phyloP scores from a whole-genome alignment of 1,140 invertebrate genomes.

The Planococcus citri region DNA sequence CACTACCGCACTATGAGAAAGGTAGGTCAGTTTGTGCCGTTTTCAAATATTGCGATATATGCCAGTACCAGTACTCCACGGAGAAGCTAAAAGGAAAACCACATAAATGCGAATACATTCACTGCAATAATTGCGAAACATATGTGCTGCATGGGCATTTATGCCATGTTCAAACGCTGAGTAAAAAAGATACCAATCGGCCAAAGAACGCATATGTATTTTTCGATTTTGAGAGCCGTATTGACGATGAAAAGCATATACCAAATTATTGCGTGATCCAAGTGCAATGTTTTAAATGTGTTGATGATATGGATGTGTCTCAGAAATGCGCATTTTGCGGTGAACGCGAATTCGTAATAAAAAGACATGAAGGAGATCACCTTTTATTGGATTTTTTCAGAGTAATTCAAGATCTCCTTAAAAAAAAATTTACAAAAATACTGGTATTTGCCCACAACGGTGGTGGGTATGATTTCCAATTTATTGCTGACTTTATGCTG shows the following conservation, averaged over 20 bases:
- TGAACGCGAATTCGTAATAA: background rate
- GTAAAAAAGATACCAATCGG: too few relatives aligned
- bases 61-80: too few relatives aligned
- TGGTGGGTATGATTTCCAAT: background rate
- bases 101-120: too few relatives aligned
- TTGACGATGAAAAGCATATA: background rate
- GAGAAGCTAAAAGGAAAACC: too few relatives aligned
- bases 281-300: background rate
- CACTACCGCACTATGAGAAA: too few relatives aligned
- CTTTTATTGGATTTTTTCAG: background rate
- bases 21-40: too few relatives aligned
- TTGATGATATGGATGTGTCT: background rate
- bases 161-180: too few relatives aligned
- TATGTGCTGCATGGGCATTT: too few relatives aligned
- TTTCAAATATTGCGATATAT: too few relatives aligned
- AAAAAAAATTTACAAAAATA: background rate
- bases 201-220: too few relatives aligned
- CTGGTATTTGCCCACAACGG: background rate
- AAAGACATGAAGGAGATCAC: background rate
- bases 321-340: conserved; percentile 1
- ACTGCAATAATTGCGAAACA: too few relatives aligned
- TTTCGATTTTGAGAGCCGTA: conserved; percentile 2
- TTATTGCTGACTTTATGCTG: background rate
- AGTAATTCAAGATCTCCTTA: background rate
- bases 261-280: background rate